These are phyloP conservation scores for Tubulanus polymorphus DNA, from an alignment of 2,888 invertebrate genomes.

Conservation along the genomic window DNA sequence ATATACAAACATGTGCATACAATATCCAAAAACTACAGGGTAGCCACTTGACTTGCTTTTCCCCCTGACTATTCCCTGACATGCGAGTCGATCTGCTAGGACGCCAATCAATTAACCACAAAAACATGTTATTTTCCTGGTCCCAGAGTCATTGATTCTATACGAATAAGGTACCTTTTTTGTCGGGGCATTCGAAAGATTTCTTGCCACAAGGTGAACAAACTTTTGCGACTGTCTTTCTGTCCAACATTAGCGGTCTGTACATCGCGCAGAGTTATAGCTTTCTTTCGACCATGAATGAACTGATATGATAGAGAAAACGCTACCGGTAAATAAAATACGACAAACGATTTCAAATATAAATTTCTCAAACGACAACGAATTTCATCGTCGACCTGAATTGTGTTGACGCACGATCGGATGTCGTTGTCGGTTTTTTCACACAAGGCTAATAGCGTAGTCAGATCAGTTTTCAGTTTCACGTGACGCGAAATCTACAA, in stretches of 20 bases:
- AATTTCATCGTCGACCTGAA: slow-evolving; percentile 83
- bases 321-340: not conserved
- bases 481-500: slow-evolving; percentile 59
- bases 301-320: slow-evolving; percentile 32
- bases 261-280: slow-evolving; percentile 53
- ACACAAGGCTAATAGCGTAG: slow-evolving; percentile 71
- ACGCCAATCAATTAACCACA: too few species aligned
- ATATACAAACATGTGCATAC: too few species aligned
- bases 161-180: too few species aligned
- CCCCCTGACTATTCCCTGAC: too few species aligned
- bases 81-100: too few species aligned
- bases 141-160: too few species aligned
- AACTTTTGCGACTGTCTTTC: slow-evolving; percentile 78
- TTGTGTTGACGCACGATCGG: slow-evolving; percentile 81
- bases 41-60: too few species aligned
- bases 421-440: slow-evolving; percentile 86
- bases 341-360: slow-evolving; percentile 58
- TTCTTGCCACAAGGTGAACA: slow-evolving; percentile 80
- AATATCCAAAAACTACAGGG: too few species aligned
- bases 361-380: slow-evolving; percentile 86
- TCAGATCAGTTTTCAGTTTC: slow-evolving; percentile 65
- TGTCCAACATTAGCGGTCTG: slow-evolving; percentile 71
- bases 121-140: too few species aligned
- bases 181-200: slow-evolving; percentile 65
- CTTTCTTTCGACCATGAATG: slow-evolving; percentile 39